Evolutionary conservation across 2,113 vertebrate genomes (phyloP).

Genomic region (Colius striatus): DNA sequence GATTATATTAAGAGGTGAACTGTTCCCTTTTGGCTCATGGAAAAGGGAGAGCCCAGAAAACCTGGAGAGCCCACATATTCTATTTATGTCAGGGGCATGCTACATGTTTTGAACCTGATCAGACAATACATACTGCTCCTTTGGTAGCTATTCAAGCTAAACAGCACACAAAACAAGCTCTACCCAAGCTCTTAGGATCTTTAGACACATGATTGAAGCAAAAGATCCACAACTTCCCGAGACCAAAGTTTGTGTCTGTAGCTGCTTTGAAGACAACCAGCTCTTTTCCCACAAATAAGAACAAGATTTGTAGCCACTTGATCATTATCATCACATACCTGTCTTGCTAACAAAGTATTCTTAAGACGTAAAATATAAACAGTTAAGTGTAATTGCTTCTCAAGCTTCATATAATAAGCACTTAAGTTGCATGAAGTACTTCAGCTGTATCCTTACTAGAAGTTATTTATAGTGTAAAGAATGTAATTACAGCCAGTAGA

Average conservation of each 20-base stretch:
- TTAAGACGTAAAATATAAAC: not conserved
- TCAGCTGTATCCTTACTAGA: not conserved
- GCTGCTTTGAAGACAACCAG: not conserved
- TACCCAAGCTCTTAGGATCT: not conserved
- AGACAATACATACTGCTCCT: not conserved
- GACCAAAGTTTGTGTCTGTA: not conserved
- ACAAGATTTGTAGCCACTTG: not conserved
- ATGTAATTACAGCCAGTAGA: constrained; percentile 75
- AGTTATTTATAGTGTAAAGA: not conserved
- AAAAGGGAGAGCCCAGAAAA: not conserved
- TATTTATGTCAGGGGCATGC: not conserved
- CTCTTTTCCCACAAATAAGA: not conserved
- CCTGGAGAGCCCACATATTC: not conserved
- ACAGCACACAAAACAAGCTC: not conserved
- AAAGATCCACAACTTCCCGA: not conserved
- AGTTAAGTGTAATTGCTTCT: not conserved
- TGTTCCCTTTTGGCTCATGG: not conserved
- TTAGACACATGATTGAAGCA: not conserved
- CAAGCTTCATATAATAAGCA: not conserved
- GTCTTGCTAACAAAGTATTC: not conserved
- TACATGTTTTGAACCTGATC: not conserved
- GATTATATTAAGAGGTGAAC: not conserved
- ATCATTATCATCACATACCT: not conserved
- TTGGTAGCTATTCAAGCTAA: not conserved
- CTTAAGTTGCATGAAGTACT: not conserved